phyloP scores from a whole-genome alignment of 37 sponge, comb jelly and placozoan species.

The Beroe ovata region DNA sequence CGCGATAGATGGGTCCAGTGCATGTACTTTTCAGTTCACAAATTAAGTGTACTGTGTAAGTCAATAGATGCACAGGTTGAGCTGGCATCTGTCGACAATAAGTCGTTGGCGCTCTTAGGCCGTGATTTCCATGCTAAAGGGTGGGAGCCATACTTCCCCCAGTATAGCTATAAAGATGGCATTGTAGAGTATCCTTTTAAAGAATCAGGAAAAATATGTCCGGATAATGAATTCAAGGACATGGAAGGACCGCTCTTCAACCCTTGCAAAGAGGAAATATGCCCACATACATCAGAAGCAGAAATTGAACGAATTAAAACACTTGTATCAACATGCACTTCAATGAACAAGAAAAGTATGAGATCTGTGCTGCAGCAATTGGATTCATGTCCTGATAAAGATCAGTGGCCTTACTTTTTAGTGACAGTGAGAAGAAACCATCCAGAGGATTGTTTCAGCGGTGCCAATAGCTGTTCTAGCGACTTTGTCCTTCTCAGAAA shows the following conservation, averaged over 20 bases:
- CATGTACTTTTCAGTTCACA: not conserved
- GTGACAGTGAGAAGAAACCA: not conserved
- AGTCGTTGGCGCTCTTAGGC: not conserved
- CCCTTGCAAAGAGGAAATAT: not conserved
- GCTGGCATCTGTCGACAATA: not conserved
- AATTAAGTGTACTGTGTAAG: not conserved
- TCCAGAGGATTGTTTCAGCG: not conserved
- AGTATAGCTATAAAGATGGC: not conserved
- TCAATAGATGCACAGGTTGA: not conserved
- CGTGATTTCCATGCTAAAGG: not conserved
- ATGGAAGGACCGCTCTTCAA: not conserved
- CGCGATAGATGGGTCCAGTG: not conserved
- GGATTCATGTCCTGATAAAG: not conserved
- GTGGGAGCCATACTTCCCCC: conserved; percentile 4
- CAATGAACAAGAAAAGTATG: not conserved
- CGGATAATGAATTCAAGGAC: not conserved
- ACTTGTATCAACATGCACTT: not conserved
- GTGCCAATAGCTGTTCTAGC: not conserved
- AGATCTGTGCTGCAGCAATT: not conserved
- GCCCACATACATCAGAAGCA: not conserved
- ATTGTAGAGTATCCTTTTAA: not conserved
- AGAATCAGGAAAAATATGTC: not conserved
- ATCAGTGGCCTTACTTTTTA: not conserved
- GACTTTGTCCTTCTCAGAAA: not conserved
- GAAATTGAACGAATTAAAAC: not conserved